Conservation (phyloP, 2,113 vertebrate species). For the Saccopteryx leptura region DNA sequence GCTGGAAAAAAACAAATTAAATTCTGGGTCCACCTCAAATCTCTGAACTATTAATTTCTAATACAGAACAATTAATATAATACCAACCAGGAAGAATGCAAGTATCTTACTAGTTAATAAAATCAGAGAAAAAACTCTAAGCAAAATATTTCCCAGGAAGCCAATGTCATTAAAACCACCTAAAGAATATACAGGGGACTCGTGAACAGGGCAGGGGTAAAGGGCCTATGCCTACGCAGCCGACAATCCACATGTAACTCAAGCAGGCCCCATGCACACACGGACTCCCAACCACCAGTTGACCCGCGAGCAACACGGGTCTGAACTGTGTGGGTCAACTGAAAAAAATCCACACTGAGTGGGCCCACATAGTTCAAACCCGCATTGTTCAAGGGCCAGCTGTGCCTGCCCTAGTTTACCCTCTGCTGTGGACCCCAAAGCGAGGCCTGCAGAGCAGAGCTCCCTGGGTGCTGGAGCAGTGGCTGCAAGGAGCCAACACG, state of each 20-base stretch:
- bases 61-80: neutral
- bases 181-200: neutral
- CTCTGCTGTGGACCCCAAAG: rapidly evolving
- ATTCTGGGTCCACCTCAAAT: slow-evolving; percentile 1
- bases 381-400: neutral
- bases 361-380: no score
- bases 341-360: neutral
- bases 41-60: neutral
- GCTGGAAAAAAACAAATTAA: neutral
- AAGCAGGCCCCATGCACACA: no score
- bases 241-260: neutral
- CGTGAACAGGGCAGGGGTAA: neutral
- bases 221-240: neutral
- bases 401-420: neutral
- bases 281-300: neutral
- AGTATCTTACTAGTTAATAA: neutral
- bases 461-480: neutral
- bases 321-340: neutral
- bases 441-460: neutral
- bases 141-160: neutral
- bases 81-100: neutral
- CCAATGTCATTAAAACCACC: rapidly evolving
- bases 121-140: neutral
- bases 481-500: rapidly evolving
- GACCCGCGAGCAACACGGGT: no score